phyloP scores from a whole-genome alignment of 2,888 invertebrate genomes.

The Caenorhabditis japonica region DNA sequence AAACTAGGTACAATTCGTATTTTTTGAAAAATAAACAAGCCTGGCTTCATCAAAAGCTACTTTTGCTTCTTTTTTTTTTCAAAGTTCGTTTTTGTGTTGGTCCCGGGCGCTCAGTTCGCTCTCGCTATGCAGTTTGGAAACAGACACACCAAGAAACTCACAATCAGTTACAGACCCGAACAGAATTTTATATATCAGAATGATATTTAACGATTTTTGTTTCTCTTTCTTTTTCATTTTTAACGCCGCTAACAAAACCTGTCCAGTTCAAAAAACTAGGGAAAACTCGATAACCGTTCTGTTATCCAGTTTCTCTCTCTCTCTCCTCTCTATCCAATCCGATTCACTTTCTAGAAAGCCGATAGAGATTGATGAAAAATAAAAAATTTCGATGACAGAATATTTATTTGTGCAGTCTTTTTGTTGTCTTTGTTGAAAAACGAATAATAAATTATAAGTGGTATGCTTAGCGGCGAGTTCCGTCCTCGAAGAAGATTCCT shows the following conservation, averaged over 20 bases:
- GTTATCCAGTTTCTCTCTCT: constrained; percentile 15
- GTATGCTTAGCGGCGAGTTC: constrained; percentile 53
- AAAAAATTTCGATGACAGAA: constrained; percentile 4
- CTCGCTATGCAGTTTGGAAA: background rate
- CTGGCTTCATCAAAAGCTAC: too few relatives aligned
- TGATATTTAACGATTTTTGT: too few relatives aligned
- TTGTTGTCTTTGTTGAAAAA: background rate
- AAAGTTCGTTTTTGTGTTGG: background rate
- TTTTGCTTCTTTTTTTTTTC: background rate
- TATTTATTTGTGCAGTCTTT: constrained; percentile 19
- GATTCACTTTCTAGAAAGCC: constrained; percentile 7
- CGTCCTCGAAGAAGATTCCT: constrained; percentile 64
- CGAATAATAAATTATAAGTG: constrained; percentile 42
- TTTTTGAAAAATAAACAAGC: too few relatives aligned
- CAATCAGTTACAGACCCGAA: too few relatives aligned
- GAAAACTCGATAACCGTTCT: background rate
- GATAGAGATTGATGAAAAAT: too few relatives aligned
- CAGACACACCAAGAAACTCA: too few relatives aligned
- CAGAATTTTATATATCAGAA: too few relatives aligned
- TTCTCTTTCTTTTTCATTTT: too few relatives aligned
- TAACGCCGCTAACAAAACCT: too few relatives aligned
- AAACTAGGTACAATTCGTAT: too few relatives aligned
- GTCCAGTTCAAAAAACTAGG: too few relatives aligned
- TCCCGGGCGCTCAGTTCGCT: background rate
- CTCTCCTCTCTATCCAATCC: constrained; percentile 16